Conservation (phyloP, 2,888 invertebrate genomes). For the Agrotis segetum region DNA sequence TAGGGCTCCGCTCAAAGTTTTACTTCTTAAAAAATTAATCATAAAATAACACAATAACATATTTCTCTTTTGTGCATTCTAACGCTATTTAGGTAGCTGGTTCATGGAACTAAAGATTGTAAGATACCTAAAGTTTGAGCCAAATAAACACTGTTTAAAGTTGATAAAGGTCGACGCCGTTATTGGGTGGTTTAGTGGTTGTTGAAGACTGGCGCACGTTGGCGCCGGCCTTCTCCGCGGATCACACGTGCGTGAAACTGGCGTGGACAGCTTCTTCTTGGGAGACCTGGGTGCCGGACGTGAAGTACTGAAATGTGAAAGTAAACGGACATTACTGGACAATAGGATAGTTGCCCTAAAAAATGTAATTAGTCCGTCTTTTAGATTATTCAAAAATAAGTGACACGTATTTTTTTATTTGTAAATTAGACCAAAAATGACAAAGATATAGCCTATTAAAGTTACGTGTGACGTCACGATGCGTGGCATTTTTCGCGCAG, state of each 20-base stretch:
- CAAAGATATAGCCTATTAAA: no score
- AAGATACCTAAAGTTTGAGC: neutral
- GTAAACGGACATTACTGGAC: constrained; percentile 2
- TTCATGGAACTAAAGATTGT: neutral
- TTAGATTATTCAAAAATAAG: no score
- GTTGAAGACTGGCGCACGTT: constrained; percentile 91
- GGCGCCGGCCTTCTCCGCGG: constrained; percentile 90
- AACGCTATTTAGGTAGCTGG: neutral
- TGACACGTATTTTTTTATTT: no score
- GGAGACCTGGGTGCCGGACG: constrained; percentile 95
- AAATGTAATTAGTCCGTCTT: no score
- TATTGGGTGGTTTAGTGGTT: constrained; percentile 92
- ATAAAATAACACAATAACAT: neutral
- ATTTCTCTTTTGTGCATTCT: neutral
- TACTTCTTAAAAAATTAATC: neutral
- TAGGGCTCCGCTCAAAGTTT: neutral
- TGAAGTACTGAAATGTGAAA: constrained; percentile 94
- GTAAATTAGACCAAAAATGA: no score
- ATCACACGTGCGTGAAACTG: constrained; percentile 97
- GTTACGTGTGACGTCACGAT: no score
- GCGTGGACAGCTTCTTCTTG: constrained; percentile 95
- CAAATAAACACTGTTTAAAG: constrained; percentile 71
- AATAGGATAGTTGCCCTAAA: no score
- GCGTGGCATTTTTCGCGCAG: no score
- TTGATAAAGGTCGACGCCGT: constrained; percentile 89